Evolutionary conservation across 2,888 invertebrate genomes (phyloP), one percentile per base, ranked within the genome.

Genomic region (Euzetes globulus): DNA sequence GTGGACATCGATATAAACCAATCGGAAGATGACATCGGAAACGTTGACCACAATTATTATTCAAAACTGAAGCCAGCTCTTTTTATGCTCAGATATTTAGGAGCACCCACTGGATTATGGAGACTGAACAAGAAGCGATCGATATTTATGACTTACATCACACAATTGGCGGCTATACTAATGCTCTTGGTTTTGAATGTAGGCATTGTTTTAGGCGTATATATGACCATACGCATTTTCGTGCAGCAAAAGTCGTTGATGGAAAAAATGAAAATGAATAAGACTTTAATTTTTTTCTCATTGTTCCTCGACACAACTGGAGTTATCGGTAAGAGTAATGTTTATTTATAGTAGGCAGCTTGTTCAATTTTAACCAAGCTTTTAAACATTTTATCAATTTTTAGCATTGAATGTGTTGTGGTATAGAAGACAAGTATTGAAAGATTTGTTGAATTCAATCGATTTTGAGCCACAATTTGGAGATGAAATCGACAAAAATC

Each of bases 41-140:
- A 33, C 33, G 9, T 47, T 47, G n/a, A 55, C n/a, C 55, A 55
- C 3, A 55, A 55, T 13, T 58, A 22, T n/a, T 65, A 65, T 11
- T 65, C 65, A 2, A n/a, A 33, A 2, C 17, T 65, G 9, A 65
- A 37, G 37, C 65, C 65, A 9, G 33, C 19, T 5, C n/a, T 65
- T 11, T 37, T 65, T 33, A n/a, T 65, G 37, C 37, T 65, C 2
- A 3, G 65, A n/a, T 65, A 33, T n/a, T 19, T 19, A 3, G 65
- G 65, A 11, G 65, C n/a, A 19, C 65, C 65, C 7, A 65, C 65
- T 2, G 65, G 65, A 17, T 37, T 65, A 4, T 65, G 65, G 65
- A 33, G 37, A 41, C n/a, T 37, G 6, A 1, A 1, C 4, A 5
- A 4, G 11, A n/a, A 65, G n/a, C 33, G 37, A n/a, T 37, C n/a